A percentile compares a stretch with the other conserved stretches of the same genome.
These are phyloP conservation scores for Ploceus nigricollis DNA, from an alignment of 2,113 vertebrate genomes.

Conservation along the genomic window DNA sequence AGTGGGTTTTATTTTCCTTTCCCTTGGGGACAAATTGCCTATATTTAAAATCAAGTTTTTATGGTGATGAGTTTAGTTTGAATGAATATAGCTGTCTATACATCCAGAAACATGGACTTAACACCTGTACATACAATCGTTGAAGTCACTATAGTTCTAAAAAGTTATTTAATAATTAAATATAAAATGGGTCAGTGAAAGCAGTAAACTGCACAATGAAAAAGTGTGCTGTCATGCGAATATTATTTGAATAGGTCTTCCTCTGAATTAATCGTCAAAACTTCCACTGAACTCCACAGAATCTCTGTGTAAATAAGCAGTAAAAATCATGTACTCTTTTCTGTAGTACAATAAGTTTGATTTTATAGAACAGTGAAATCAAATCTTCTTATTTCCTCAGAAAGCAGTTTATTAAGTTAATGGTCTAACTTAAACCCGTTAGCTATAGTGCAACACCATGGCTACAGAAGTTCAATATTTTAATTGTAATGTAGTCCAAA, in stretches of 20 bases:
- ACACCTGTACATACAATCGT: not conserved
- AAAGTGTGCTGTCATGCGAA: not conserved
- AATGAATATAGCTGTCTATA: not conserved
- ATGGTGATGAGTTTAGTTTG: not conserved
- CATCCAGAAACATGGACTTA: not conserved
- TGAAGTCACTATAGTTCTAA: not conserved
- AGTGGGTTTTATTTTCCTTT: not conserved
- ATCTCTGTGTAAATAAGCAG: not conserved
- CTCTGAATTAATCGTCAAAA: not conserved
- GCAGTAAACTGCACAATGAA: not conserved
- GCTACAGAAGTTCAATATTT: not conserved
- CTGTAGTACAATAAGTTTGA: not conserved
- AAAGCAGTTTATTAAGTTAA: not conserved
- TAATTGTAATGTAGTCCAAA: not conserved
- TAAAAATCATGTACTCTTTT: not conserved
- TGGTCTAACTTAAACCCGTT: not conserved
- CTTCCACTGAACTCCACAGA: not conserved
- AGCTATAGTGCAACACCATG: not conserved
- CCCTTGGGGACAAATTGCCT: not conserved
- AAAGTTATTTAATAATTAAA: not conserved
- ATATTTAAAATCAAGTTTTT: not conserved
- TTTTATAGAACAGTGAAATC: not conserved
- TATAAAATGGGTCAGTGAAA: not conserved
- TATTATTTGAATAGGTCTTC: not conserved
- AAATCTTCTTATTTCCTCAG: not conserved